A percentile compares a stretch with the other conserved stretches of the same genome.
Conservation (phyloP, 2,113 vertebrate genomes). For the Mugil cephalus region DNA sequence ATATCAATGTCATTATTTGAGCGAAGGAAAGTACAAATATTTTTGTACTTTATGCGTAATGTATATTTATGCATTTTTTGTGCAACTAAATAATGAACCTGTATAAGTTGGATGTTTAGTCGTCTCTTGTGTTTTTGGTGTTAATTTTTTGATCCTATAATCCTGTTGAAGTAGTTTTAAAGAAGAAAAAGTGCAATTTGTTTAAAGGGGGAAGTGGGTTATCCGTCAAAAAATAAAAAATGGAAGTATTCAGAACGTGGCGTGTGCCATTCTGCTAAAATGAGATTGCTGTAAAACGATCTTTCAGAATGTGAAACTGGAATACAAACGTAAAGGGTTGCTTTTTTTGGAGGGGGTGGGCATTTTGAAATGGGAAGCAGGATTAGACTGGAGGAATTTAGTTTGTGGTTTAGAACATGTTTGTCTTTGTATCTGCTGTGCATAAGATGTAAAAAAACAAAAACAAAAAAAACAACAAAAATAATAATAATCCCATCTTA, state of each 20-base stretch:
- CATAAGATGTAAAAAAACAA: conserved; percentile 78
- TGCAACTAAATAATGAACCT: conserved; percentile 84
- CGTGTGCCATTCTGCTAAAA: conserved; percentile 77
- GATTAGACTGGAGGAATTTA: conserved; percentile 76
- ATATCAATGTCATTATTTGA: conserved; percentile 81
- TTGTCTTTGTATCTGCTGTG: conserved; percentile 84
- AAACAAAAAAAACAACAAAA: conserved; percentile 5
- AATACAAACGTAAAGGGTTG: conserved; percentile 74
- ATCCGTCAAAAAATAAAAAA: conserved; percentile 55
- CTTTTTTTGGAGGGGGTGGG: conserved; percentile 47
- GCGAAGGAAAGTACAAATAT: conserved; percentile 76
- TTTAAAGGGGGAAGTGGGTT: conserved; percentile 74
- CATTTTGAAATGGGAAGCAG: conserved; percentile 73
- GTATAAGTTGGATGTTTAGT: conserved; percentile 84
- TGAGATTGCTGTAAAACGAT: conserved; percentile 78
- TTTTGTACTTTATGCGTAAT: conserved; percentile 81
- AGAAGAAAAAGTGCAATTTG: conserved; percentile 82
- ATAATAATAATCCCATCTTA: conserved; percentile 75
- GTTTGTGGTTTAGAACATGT: conserved; percentile 83
- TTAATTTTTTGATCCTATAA: conserved; percentile 80
- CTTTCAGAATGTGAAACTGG: conserved; percentile 84
- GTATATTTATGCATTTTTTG: conserved; percentile 84
- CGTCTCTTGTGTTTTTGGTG: conserved; percentile 79
- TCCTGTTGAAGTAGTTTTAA: conserved; percentile 80
- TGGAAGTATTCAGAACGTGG: conserved; percentile 67